phyloP scores from a whole-genome alignment of 2,888 invertebrate genomes.

The Drosophila histrio region DNA sequence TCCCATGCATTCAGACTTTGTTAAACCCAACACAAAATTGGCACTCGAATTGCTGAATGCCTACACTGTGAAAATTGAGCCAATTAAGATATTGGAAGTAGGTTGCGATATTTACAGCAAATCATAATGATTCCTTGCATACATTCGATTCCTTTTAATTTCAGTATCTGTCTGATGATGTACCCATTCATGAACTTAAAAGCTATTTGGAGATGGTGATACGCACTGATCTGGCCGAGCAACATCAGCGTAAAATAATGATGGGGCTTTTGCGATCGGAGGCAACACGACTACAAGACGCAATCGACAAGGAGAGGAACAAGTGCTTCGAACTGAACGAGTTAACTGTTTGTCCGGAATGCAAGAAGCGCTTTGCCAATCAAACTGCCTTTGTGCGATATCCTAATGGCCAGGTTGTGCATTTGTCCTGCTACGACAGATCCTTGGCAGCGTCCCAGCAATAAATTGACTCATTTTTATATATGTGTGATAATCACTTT shows the following conservation, averaged over 20 bases:
- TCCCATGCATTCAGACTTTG: conserved; percentile 86
- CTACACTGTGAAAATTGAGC: conserved; percentile 93
- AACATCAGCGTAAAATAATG: conserved; percentile 90
- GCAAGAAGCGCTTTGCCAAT: conserved; percentile 96
- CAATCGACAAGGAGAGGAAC: conserved; percentile 91
- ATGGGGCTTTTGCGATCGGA: conserved; percentile 94
- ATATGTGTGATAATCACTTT: conserved; percentile 32
- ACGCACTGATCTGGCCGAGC: conserved; percentile 89
- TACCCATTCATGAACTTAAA: conserved; percentile 90
- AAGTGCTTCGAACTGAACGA: conserved; percentile 94
- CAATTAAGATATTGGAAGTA: conserved; percentile 87
- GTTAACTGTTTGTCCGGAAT: conserved; percentile 94
- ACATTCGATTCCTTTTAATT: neutral
- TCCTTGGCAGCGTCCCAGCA: conserved; percentile 37
- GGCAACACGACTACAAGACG: conserved; percentile 91
- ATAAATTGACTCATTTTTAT: conserved; percentile 16
- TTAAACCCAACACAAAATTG: conserved; percentile 90
- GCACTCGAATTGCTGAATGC: conserved; percentile 92
- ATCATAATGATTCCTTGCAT: neutral
- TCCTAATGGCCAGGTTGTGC: conserved; percentile 96
- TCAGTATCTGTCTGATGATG: conserved; percentile 91
- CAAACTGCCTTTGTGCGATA: conserved; percentile 97
- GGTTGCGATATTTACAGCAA: conserved; percentile 4
- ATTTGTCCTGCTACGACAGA: conserved; percentile 92
- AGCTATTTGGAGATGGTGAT: conserved; percentile 92